Evolutionary conservation across 2,888 invertebrate genomes (phyloP).

Genomic region (Allygus modestus): DNA sequence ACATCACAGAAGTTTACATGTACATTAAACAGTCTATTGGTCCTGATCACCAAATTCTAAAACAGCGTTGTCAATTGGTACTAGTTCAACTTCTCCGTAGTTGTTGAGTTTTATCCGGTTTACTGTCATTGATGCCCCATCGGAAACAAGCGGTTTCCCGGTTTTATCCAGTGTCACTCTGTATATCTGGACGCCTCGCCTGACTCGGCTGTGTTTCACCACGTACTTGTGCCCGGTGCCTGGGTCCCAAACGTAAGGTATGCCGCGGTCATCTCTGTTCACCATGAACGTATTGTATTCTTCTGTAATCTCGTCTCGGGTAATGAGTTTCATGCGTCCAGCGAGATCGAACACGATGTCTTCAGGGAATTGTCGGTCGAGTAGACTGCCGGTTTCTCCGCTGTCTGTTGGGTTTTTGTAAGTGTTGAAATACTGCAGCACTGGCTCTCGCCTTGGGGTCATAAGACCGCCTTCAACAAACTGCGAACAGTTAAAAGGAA

Average conservation of each 20-base stretch:
- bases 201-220: conserved; percentile 28
- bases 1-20: too few species aligned
- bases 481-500: conserved; percentile 7
- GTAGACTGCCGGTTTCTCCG: neutral
- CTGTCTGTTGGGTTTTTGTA: neutral
- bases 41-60: too few species aligned
- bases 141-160: neutral
- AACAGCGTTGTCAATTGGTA: neutral
- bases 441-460: neutral
- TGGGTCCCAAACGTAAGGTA: conserved; percentile 40
- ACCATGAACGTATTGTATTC: conserved; percentile 24
- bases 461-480: neutral
- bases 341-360: conserved; percentile 53
- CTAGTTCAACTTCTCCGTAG: conserved; percentile 15
- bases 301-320: conserved; percentile 2
- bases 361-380: conserved; percentile 42
- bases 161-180: neutral
- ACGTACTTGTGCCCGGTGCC: conserved; percentile 27
- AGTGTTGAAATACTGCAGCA: neutral
- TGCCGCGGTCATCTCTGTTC: neutral
- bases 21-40: too few species aligned
- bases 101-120: conserved; percentile 12
- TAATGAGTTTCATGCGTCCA: conserved; percentile 32
- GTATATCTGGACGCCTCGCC: neutral
- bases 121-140: conserved; percentile 19